phyloP scores from a whole-genome alignment of 2,888 invertebrate genomes.

The Drosophila pseudotalamancana region DNA sequence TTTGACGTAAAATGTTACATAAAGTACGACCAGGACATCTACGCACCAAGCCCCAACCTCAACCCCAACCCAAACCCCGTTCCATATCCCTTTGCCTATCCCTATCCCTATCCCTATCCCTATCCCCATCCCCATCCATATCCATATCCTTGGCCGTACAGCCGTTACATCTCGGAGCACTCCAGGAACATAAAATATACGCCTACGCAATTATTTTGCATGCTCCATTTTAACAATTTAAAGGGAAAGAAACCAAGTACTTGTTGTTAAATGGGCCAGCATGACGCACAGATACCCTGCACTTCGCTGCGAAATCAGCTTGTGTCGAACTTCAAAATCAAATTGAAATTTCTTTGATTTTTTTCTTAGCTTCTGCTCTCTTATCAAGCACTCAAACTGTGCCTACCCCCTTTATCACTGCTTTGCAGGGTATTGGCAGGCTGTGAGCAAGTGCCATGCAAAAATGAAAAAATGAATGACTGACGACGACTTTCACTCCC shows the following conservation, averaged over 20 bases:
- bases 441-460: conserved; percentile 50
- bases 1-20: conserved; percentile 51
- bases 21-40: conserved; percentile 30
- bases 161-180: conserved; percentile 9
- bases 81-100: not conserved
- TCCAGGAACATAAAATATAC: conserved; percentile 37
- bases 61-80: not conserved
- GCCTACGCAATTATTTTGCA: conserved; percentile 72
- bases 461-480: conserved; percentile 46
- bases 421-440: conserved; percentile 15
- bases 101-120: conserved; percentile 7
- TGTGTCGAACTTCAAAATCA: too few relatives aligned
- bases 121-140: not conserved
- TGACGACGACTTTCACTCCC: conserved; percentile 24
- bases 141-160: not conserved
- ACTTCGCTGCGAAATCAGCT: too few relatives aligned
- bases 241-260: conserved; percentile 1
- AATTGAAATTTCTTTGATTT: not conserved
- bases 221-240: conserved; percentile 74
- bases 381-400: too few relatives aligned
- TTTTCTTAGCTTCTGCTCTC: not conserved
- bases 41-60: not conserved
- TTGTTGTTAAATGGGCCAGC: too few relatives aligned
- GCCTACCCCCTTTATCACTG: not conserved
- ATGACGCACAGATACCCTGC: conserved; percentile 5